Base-by-base conservation (phyloP, 1,140 invertebrate genomes). In the Hylaeus anthracinus region DNA sequence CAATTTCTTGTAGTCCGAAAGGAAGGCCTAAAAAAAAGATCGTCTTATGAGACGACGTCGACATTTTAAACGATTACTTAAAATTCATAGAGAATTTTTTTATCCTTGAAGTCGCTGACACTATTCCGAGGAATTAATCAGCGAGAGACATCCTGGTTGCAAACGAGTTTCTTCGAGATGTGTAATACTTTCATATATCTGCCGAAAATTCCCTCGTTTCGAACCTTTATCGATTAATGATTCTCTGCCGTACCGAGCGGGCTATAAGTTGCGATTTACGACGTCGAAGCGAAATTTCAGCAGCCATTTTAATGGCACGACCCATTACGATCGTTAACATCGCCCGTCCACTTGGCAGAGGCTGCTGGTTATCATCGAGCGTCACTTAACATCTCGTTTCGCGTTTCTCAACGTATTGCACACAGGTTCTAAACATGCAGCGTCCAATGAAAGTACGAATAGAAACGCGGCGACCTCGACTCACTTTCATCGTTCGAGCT, bases 401-500 rank as follows among this genome's bases (percentile, higher is more conserved):
- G 1, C 9, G 5, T 60, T 55, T 45, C n/a, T 48, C 53, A 37
- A 10, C 14, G 10, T 0, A 65, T 76, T 37, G 43, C 41, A 48
- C n/a, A 4, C 37, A 48, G 12, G n/a, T 64, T 64, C 60, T 72
- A 79, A 72, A 37, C 76, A n/a, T 64, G 71, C 12, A 12, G 12
- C 43, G 6, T 73, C 73, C 84, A 87, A 90, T 83, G 78, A 87
- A 91, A 90, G 86, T 85, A 79, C 63, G 78, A 88, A 83, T 87
- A 87, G 83, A 90, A 88, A 88, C 85, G 65, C 66, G 64, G 26
- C 79, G 88, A 56, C 89, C 90, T 90, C 86, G 89, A 87, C 87
- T 90, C 85, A 90, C 85, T 73, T 90, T 86, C 9, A 4, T 41
- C 2, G n/a, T 4, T 74, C 51, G 63, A 61, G 5, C 76, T 43